Evolutionary conservation across 2,888 invertebrate species (phyloP).

Genomic region (Rhamphomyia laevipes): DNA sequence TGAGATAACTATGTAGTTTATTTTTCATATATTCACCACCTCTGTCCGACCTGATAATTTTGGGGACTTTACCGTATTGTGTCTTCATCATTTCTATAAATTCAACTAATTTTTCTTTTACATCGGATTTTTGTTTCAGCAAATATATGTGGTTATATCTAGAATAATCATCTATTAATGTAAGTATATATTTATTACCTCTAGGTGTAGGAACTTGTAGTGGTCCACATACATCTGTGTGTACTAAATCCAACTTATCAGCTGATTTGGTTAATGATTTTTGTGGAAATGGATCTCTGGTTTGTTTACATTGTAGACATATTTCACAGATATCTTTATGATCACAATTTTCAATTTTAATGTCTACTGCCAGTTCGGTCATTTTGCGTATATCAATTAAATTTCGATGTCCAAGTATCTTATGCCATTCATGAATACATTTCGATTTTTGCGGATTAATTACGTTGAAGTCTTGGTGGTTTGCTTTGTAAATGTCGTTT

Average conservation of each 20-base stretch:
- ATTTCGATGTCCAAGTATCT: slow-evolving; percentile 13
- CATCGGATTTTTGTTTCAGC: slow-evolving; percentile 10
- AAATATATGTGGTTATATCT: slow-evolving; percentile 18
- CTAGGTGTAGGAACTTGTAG: slow-evolving; percentile 19
- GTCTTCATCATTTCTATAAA: slow-evolving; percentile 6
- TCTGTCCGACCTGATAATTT: slow-evolving; percentile 5
- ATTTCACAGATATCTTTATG: slow-evolving; percentile 8
- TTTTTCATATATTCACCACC: slow-evolving; percentile 19
- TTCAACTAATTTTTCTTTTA: slow-evolving; percentile 2
- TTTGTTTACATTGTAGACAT: slow-evolving; percentile 18
- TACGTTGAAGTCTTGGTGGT: background rate
- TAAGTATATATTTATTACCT: slow-evolving; percentile 20
- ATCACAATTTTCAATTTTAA: slow-evolving; percentile 10
- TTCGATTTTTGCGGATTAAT: slow-evolving; percentile 2
- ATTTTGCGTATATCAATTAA: slow-evolving; percentile 8
- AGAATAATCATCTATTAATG: slow-evolving; percentile 24
- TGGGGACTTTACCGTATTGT: slow-evolving; percentile 3
- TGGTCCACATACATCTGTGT: slow-evolving; percentile 24
- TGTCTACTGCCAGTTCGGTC: slow-evolving; percentile 3
- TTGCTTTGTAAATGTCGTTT: slow-evolving; percentile 3
- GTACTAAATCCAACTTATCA: slow-evolving; percentile 18
- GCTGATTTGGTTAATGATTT: slow-evolving; percentile 9
- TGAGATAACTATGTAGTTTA: slow-evolving; percentile 13
- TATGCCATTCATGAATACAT: slow-evolving; percentile 15
- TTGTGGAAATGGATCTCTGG: slow-evolving; percentile 18